Evolutionary conservation across 2,888 invertebrate species (phyloP).

Genomic region (Heliconius charithonia): DNA sequence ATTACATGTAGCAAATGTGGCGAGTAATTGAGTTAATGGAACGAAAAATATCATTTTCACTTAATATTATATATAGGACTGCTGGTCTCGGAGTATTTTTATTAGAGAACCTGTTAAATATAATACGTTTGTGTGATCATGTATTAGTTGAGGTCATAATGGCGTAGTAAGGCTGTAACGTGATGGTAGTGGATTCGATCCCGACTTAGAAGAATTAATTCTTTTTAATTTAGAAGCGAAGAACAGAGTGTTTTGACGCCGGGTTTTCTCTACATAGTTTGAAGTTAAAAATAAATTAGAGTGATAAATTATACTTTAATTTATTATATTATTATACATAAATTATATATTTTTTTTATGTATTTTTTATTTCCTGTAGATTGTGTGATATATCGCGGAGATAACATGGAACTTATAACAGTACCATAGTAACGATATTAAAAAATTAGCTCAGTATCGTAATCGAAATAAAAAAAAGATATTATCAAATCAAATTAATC

Average conservation of each 20-base stretch:
- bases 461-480: too few relatives aligned
- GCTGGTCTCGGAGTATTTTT: constrained; percentile 1
- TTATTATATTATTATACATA: too few relatives aligned
- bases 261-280: not conserved
- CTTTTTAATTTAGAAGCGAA: not conserved
- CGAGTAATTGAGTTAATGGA: constrained; percentile 24
- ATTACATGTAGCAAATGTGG: constrained; percentile 14
- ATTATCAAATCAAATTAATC: too few relatives aligned
- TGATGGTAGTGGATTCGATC: not conserved
- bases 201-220: not conserved
- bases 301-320: too few relatives aligned
- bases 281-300: too few relatives aligned
- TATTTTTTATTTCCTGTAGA: too few relatives aligned
- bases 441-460: too few relatives aligned
- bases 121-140: not conserved
- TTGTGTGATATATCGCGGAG: too few relatives aligned
- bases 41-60: constrained; percentile 21
- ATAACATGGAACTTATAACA: too few relatives aligned
- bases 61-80: not conserved
- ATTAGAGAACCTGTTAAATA: not conserved
- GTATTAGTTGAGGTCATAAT: not conserved
- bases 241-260: not conserved
- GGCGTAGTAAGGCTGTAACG: not conserved
- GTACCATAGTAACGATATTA: too few relatives aligned
- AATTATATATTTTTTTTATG: too few relatives aligned